phyloP scores from a whole-genome alignment of 2,888 invertebrate genomes.

The Melieria picta region DNA sequence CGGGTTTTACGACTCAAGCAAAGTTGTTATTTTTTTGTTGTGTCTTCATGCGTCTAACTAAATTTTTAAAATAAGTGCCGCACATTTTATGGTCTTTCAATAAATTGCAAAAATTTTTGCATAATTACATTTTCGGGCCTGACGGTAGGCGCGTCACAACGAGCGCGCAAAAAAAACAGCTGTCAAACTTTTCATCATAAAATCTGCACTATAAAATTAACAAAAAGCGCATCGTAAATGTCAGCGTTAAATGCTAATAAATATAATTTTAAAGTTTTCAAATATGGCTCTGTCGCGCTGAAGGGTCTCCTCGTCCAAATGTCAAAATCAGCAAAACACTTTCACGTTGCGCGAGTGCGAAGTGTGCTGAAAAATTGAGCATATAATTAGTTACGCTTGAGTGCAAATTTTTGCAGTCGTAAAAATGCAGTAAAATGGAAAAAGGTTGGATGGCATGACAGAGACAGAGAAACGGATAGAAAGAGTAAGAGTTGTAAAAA shows the following conservation, averaged over 20 bases:
- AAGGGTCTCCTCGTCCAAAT: not conserved
- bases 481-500: too few species aligned
- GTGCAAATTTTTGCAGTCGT: conserved; percentile 50
- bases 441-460: too few species aligned
- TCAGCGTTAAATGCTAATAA: conserved; percentile 27
- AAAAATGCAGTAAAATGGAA: conserved; percentile 58
- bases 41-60: too few species aligned
- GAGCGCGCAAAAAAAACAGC: conserved; percentile 20
- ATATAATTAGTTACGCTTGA: conserved; percentile 58
- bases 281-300: not conserved
- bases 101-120: conserved; percentile 29
- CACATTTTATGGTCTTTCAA: conserved; percentile 31
- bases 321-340: conserved; percentile 24
- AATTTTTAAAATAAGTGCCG: not conserved
- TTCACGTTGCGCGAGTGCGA: not conserved
- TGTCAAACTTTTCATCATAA: conserved; percentile 27
- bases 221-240: conserved; percentile 30
- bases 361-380: conserved; percentile 12
- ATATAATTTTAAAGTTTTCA: conserved; percentile 28
- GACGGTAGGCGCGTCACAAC: not conserved
- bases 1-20: conserved; percentile 20
- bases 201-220: conserved; percentile 33
- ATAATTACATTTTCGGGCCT: conserved; percentile 26
- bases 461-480: too few species aligned
- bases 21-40: not conserved